A percentile compares a stretch with the other conserved stretches of the same genome.
phyloP scores from a whole-genome alignment of 2,797 vertebrate species.

The Clamator glandarius region DNA sequence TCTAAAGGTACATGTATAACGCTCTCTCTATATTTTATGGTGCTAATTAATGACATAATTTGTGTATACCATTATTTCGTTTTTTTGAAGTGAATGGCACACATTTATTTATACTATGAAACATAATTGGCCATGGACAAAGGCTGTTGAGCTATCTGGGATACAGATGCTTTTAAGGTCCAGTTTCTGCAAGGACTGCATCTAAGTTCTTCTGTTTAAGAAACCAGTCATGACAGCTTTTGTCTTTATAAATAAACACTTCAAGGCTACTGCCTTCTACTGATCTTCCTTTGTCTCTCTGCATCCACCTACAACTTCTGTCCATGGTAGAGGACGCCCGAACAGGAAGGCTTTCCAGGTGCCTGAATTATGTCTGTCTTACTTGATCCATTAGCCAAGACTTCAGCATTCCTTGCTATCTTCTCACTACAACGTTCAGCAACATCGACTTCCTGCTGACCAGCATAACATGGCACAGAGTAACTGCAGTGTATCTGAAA shows the following conservation, averaged over 20 bases:
- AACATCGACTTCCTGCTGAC: not conserved
- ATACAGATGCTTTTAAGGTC: not conserved
- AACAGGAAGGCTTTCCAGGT: not conserved
- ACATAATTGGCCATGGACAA: not conserved
- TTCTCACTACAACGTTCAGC: not conserved
- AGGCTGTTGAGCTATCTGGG: not conserved
- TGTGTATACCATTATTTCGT: not conserved
- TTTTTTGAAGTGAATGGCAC: not conserved
- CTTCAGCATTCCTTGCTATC: not conserved
- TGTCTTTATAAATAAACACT: not conserved
- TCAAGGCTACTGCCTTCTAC: not conserved
- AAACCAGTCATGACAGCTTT: not conserved
- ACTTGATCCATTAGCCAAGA: not conserved
- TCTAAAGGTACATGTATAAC: not conserved
- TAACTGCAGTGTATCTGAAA: not conserved
- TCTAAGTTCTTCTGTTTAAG: not conserved
- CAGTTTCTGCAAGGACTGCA: not conserved
- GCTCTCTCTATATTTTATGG: not conserved
- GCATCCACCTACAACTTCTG: not conserved
- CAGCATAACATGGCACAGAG: accelerated
- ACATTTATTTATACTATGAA: not conserved
- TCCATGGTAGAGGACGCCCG: not conserved
- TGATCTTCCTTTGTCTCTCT: not conserved
- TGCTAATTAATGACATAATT: not conserved
- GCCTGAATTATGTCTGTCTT: not conserved